Evolutionary conservation across 2,888 invertebrate species (phyloP).

Genomic region (Drosophila putrida): DNA sequence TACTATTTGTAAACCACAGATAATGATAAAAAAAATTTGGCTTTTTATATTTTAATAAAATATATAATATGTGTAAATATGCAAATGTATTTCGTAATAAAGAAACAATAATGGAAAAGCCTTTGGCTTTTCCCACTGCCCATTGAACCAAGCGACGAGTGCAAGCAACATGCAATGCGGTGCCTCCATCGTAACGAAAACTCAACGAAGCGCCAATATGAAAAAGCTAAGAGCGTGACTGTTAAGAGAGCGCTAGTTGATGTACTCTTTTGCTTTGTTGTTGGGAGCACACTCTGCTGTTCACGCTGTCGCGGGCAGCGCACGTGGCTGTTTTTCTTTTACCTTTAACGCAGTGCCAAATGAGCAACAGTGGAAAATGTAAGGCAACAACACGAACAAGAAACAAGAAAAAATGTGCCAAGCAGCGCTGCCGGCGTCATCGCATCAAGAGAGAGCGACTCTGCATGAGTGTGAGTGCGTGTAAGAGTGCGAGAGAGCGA

Average conservation of each 20-base stretch:
- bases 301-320: conserved; percentile 39
- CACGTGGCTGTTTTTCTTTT: conserved; percentile 67
- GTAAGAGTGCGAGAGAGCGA: conserved; percentile 28
- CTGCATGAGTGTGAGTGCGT: neutral
- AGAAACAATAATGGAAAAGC: conserved; percentile 26
- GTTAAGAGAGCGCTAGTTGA: conserved; percentile 53
- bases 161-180: conserved; percentile 19
- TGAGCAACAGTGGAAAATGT: conserved; percentile 70
- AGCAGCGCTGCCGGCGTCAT: conserved; percentile 39
- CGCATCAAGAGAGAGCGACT: conserved; percentile 43
- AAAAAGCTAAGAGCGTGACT: conserved; percentile 41
- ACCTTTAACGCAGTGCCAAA: conserved; percentile 54
- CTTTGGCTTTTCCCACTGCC: conserved; percentile 13
- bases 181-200: conserved; percentile 43
- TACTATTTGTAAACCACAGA: too few relatives aligned
- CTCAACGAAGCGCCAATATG: conserved; percentile 67
- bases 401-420: conserved; percentile 73
- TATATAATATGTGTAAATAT: too few relatives aligned
- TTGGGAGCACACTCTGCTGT: conserved; percentile 6
- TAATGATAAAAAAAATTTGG: too few relatives aligned
- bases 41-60: too few relatives aligned
- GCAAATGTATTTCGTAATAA: conserved; percentile 22
- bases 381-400: conserved; percentile 28
- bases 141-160: conserved; percentile 46
- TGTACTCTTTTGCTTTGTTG: conserved; percentile 37